phyloP scores from a whole-genome alignment of 2,888 invertebrate genomes.

The Endomychus coccineus region DNA sequence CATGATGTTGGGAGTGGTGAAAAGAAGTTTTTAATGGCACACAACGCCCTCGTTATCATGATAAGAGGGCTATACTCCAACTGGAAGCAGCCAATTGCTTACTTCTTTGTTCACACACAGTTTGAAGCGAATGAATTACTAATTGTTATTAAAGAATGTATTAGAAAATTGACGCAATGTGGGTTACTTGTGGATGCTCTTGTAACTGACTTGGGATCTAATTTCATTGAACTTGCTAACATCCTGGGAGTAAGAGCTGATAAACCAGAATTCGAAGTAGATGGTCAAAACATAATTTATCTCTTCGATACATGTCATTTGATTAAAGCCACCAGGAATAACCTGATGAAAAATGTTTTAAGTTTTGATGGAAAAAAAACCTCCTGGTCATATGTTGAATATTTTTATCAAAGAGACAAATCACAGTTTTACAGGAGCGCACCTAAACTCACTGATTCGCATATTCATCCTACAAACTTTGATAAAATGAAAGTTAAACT shows the following conservation, averaged over 20 bases:
- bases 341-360: constrained; percentile 16
- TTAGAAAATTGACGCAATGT: not conserved
- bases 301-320: constrained; percentile 6
- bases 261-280: constrained; percentile 5
- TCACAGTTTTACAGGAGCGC: constrained; percentile 12
- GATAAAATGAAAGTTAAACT: constrained; percentile 15
- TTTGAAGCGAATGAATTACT: not conserved
- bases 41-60: constrained; percentile 3
- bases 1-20: not conserved
- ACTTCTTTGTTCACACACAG: not conserved
- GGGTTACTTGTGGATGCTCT: constrained; percentile 2
- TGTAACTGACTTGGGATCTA: constrained; percentile 12
- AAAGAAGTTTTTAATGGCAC: not conserved
- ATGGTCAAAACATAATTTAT: constrained; percentile 1
- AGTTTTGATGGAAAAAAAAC: constrained; percentile 8
- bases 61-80: constrained; percentile 2
- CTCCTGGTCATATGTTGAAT: constrained; percentile 16
- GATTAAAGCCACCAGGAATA: constrained; percentile 14
- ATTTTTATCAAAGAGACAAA: constrained; percentile 20
- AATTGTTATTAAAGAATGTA: not conserved
- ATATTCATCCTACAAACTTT: constrained; percentile 19
- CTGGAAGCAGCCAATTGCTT: constrained; percentile 4
- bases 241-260: constrained; percentile 2
- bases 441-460: constrained; percentile 20
- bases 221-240: constrained; percentile 12